Evolutionary conservation across 1,140 invertebrate genomes (phyloP), one percentile per base, ranked within the genome.

Genomic region (Paralvinella palmiformis): DNA sequence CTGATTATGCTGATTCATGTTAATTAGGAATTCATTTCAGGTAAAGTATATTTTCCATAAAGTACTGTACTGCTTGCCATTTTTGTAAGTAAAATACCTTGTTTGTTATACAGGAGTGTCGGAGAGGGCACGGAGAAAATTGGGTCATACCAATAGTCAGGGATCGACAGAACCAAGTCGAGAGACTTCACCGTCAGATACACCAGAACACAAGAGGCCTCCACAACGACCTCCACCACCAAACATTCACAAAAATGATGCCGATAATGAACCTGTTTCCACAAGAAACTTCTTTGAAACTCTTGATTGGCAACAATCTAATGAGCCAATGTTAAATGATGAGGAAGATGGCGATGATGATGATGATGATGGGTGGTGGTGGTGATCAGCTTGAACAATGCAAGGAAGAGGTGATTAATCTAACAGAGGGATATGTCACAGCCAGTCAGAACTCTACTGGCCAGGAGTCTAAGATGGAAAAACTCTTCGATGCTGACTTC

Each of bases 141-240:
- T 76, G 48, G 68, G 64, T 33, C 58, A 67, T 45, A 68, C 72
- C 13, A 69, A 71, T 3, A 78, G 73, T 60, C 68, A 69, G 45
- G 70, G 72, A 55, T 73, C 69, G 13, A 60, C 10, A 3, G 75
- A 73, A 63, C 64, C 66, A 22, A 44, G 29, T 7, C 44, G 63
- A 15, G 59, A 67, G 35, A 71, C 71, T 27, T 20, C 60, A 29
- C 41, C 65, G 70, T 17, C 63, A 69, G 22, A 83, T 84, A 66
- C 79, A 24, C 61, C 70, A 37, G 37, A 55, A 6, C 36, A 33
- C 36, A 48, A 65, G 31, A 52, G 22, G 35, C 22, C 45, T 48
- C 41, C 58, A 36, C 13, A 31, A 63, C 36, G 63, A 32, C 61
- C 64, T 48, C 22, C 17, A 31, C 29, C 31, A n/a, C 24, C 62